Evolutionary conservation across 64 coral and sea anemone genomes (phyloP), one percentile per base, ranked within the genome.

Genomic region (Montipora sp.): DNA sequence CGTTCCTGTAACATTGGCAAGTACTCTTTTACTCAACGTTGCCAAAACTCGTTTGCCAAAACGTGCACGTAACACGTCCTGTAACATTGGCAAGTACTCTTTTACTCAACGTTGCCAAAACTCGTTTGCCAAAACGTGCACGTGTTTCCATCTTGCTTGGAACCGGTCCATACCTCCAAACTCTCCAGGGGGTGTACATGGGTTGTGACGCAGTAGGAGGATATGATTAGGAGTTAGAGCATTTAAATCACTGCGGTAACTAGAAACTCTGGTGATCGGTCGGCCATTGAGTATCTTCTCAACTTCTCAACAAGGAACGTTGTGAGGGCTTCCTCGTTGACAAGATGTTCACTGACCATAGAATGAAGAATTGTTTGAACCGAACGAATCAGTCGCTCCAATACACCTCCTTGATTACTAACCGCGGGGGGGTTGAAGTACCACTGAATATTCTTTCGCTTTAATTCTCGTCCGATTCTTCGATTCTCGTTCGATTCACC

Each of bases 91-190:
- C 24, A 93, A 75, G 77, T 93, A 87, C 78, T 93, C 91, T 53
- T 78, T 77, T 79, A 83, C 85, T 75, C 82, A 87, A 66, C 91
- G 61, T 27, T 27, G 19, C 85, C 92, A 94, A 83, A 89, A 88
- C 50, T 88, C 65, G 76, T 93, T 82, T 45, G 85, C 77, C 77
- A 94, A 78, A 76, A 80, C 24, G 78, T 89, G 76, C 58, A 75
- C 91, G 45, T 92, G 70, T 78, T 93, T 88, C 92, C 87, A 89
- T 73, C 87, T 82, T 77, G 80, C 78, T 85, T 89, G 88, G 65
- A 74, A 84, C 48, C 73, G 46, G 18, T 90, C 77, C 19, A 67
- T 43, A 74, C 16, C 86, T 83, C 73, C 48, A 74, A 87, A 49
- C 19, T 88, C 36, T 15, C 66, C 67, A 75, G 65, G 65, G 24